Conservation (phyloP, 2,888 invertebrate species). For the Axea sp. region DNA sequence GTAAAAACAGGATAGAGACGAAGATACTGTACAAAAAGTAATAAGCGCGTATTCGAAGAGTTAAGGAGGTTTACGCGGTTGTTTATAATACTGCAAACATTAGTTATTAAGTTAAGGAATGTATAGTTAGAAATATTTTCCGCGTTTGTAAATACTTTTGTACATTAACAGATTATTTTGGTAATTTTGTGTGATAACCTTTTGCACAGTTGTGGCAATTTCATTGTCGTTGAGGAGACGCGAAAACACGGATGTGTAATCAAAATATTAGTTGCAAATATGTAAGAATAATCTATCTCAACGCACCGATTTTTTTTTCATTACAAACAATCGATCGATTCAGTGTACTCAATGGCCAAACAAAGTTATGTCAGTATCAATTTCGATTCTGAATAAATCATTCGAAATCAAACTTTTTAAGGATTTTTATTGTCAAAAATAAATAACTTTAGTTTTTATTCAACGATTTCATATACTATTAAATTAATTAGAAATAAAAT, state of each 20-base stretch:
- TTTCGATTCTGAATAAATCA: constrained; percentile 36
- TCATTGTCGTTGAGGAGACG: no score
- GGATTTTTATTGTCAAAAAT: no score
- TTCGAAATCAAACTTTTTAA: no score
- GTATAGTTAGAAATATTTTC: constrained; percentile 40
- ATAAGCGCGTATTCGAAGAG: not conserved
- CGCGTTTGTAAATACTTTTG: constrained; percentile 51
- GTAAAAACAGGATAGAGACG: not conserved
- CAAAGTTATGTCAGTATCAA: constrained; percentile 26
- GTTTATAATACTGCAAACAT: constrained; percentile 12
- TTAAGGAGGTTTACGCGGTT: constrained; percentile 14
- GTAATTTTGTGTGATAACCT: constrained; percentile 28
- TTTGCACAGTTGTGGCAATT: constrained; percentile 28
- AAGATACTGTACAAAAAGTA: constrained; percentile 9
- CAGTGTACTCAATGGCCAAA: constrained; percentile 42
- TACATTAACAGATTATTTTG: constrained; percentile 47
- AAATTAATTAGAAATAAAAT: no score
- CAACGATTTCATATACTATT: no score
- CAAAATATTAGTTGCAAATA: constrained; percentile 6
- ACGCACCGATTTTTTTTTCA: constrained; percentile 36
- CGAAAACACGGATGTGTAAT: not conserved
- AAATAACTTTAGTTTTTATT: no score
- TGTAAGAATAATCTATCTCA: constrained; percentile 14
- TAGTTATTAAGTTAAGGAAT: constrained; percentile 32
- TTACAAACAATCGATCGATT: constrained; percentile 1